A percentile compares a stretch with the other conserved stretches of the same genome.
These are phyloP conservation scores for Gonioctena quinquepunctata DNA, from an alignment of 1,140 invertebrate genomes.

Conservation along the genomic window DNA sequence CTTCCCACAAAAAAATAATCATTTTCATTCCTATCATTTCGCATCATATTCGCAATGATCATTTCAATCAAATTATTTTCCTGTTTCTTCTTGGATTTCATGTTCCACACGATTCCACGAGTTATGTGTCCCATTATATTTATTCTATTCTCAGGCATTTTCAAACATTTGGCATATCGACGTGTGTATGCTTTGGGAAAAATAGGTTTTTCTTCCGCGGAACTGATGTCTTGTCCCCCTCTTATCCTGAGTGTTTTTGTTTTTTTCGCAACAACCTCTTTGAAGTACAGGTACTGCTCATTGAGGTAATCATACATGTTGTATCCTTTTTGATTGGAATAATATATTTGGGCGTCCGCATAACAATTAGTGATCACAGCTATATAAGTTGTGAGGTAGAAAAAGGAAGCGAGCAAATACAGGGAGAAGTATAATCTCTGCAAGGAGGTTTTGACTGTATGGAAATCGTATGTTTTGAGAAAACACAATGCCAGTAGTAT, in stretches of 20 bases:
- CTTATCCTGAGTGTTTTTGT: not conserved
- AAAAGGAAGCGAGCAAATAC: conserved; percentile 29
- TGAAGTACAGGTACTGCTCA: conserved; percentile 29
- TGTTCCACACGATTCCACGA: not conserved
- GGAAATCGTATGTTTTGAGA: conserved; percentile 14
- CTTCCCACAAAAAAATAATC: not conserved
- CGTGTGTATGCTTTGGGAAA: conserved; percentile 23
- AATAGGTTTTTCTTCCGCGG: not conserved
- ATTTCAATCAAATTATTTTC: not conserved
- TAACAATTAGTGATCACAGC: conserved; percentile 34
- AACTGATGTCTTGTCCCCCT: not conserved
- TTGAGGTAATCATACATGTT: conserved; percentile 17
- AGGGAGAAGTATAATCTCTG: conserved; percentile 23
- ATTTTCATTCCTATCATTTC: not conserved
- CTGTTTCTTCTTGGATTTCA: not conserved
- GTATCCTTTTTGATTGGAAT: conserved; percentile 16
- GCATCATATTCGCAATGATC: not conserved
- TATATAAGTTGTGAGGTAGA: conserved; percentile 31
- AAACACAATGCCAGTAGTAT: conserved; percentile 23
- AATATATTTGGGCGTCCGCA: conserved; percentile 22
- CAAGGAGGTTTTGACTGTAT: conserved; percentile 14
- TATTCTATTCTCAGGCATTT: conserved; percentile 18
- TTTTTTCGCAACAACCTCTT: not conserved
- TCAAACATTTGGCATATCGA: conserved; percentile 26
- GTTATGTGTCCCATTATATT: not conserved